A percentile compares a stretch with the other conserved stretches of the same genome.
phyloP scores from a whole-genome alignment of 2,888 invertebrate genomes.

The Hirtodrosophila cameraria region DNA sequence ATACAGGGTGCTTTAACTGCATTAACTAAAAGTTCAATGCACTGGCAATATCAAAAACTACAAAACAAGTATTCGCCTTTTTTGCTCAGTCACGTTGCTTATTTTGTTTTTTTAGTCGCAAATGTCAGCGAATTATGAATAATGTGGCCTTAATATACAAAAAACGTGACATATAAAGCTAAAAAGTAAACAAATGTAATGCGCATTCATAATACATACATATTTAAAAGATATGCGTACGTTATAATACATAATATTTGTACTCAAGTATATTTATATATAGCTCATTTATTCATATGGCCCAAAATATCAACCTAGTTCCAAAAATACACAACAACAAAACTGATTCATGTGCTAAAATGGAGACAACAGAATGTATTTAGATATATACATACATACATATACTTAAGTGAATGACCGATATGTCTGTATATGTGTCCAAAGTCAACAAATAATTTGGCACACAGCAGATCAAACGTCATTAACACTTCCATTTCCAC shows the following conservation, averaged over 20 bases:
- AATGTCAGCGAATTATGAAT: slow-evolving; percentile 71
- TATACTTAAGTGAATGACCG: slow-evolving; percentile 4
- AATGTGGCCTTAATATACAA: slow-evolving; percentile 35
- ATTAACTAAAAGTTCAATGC: slow-evolving; percentile 41
- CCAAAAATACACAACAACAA: slow-evolving; percentile 6
- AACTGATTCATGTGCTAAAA: slow-evolving; percentile 27
- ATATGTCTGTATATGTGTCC: not conserved
- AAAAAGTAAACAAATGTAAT: slow-evolving; percentile 19
- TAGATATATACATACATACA: not conserved
- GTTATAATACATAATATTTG: too few relatives aligned
- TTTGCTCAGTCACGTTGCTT: slow-evolving; percentile 41
- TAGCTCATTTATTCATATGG: not conserved
- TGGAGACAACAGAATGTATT: not conserved
- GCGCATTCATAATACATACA: slow-evolving; percentile 17
- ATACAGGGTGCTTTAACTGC: slow-evolving; percentile 47
- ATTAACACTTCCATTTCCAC: slow-evolving; percentile 10
- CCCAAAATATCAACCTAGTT: not conserved
- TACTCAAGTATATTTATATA: too few relatives aligned
- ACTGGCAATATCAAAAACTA: slow-evolving; percentile 23
- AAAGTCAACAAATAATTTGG: not conserved
- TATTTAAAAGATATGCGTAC: slow-evolving; percentile 3
- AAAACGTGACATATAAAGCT: slow-evolving; percentile 42
- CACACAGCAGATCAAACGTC: slow-evolving; percentile 12
- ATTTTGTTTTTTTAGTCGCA: slow-evolving; percentile 13
- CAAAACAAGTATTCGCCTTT: slow-evolving; percentile 20